Conservation (phyloP, 2,888 invertebrate species). For the Euzetes globulus region DNA sequence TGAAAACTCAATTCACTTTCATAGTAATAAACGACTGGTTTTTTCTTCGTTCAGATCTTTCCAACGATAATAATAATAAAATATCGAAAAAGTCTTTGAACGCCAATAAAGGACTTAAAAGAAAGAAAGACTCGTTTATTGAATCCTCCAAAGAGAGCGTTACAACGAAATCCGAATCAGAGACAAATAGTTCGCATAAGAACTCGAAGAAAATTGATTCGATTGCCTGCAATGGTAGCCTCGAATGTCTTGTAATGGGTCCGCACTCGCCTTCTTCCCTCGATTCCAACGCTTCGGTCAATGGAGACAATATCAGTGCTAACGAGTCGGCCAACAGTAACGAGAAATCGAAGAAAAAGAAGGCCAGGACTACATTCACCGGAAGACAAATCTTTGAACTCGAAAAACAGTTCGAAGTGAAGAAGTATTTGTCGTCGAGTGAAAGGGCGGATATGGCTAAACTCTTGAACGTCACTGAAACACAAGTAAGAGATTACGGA, state of each 20-base stretch:
- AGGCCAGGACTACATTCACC: slow-evolving; percentile 88
- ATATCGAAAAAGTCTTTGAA: neutral
- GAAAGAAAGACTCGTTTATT: neutral
- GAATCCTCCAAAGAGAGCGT: neutral
- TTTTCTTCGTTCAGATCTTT: neutral
- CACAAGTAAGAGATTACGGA: slow-evolving; percentile 69
- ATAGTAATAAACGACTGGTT: too few relatives aligned
- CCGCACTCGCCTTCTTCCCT: neutral
- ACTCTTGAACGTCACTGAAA: slow-evolving; percentile 85
- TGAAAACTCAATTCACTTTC: too few relatives aligned
- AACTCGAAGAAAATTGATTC: neutral
- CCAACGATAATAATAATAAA: slow-evolving; percentile 6
- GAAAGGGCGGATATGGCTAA: slow-evolving; percentile 92
- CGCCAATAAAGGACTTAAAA: slow-evolving; percentile 9
- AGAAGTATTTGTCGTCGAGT: slow-evolving; percentile 90
- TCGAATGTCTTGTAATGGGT: neutral
- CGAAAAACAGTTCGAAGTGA: slow-evolving; percentile 89
- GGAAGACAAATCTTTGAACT: slow-evolving; percentile 92
- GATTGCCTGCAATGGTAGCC: neutral
- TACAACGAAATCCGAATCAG: neutral
- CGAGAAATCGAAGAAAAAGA: slow-evolving; percentile 51
- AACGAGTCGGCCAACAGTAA: slow-evolving; percentile 33
- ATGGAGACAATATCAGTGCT: slow-evolving; percentile 7
- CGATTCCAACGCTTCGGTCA: neutral
- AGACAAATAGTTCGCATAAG: neutral